Base-by-base conservation (phyloP, 2,113 vertebrate species). In the Mastomys coucha region DNA sequence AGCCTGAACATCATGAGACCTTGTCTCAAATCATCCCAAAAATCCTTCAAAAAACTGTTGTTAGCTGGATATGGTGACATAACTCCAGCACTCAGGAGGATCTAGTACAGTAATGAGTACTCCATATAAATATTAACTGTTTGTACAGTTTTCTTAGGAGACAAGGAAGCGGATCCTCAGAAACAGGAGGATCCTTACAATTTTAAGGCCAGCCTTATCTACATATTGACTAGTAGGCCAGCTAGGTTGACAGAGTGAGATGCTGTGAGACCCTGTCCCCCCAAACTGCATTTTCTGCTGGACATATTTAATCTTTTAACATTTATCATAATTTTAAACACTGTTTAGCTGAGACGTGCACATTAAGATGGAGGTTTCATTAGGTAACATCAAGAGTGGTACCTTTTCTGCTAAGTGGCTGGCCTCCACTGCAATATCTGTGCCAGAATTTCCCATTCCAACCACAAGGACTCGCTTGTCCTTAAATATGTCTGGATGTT, bases 371-470 rank as follows among this genome's bases (percentile, higher is more conserved):
- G 60, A 91, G 8, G 10, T 82, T 77, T 92, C 24, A 36, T 4
- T 31, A 72, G n/a, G 12, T 10, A 51, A 42, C 8, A 36, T 67
- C 1, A 26, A 69, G 19, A 42, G 10, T 1, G 2, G 12, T 97
- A 99, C 99, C 99, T 99, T 99, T 7, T 98, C 53, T 20, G 99
- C 99, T 45, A 98, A 89, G 17, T 97, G 98, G 20, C 99, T 99
- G 85, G 99, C 99, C 97, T 99, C 99, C 94, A 99, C 99, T 0
- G 99, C 99, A 0, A 99, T 99, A 96, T 99, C 99, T 69, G 98
- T 99, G 92, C 99, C 99, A 0, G 99, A 99, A 96, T 99, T 99
- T 5, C 99, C 99, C 97, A 99, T 98, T 87, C 99, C 99, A 5
- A 99, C 96, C 82, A 99, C 98, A 2, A 99, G 98, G 73, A 99